Evolutionary conservation across 2,113 vertebrate species (phyloP), one percentile per base, ranked within the genome.

Genomic region (Caranx melampygus): DNA sequence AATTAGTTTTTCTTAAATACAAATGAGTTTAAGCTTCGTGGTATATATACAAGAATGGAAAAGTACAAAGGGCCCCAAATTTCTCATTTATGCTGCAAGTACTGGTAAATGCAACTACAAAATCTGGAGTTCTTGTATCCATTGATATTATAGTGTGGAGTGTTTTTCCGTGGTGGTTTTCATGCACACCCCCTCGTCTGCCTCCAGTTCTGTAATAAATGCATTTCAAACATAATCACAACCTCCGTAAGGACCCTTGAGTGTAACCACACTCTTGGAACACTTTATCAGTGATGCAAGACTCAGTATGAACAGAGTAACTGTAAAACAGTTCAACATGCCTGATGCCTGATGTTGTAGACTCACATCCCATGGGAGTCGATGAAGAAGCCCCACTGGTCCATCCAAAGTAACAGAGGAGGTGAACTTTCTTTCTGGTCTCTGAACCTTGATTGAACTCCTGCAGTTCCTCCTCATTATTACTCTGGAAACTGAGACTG

Each of bases 81-180:
- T 16, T 40, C 8, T 9, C 31, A 6, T 15, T 70, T 26, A 34
- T 70, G 35, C 12, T 72, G 14, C 12, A 71, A 51, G 15, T 40
- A 71, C 72, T 74, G 49, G 67, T 21, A 52, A 72, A 71, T 40
- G 21, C 34, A 58, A 20, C 51, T 18, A 62, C 11, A 70, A 37
- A 73, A 33, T 42, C 54, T 21, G 26, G 52, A 62, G 55, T 3
- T 57, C 18, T 57, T 65, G 11, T 65, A 47, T 80, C 55, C 18
- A 74, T 62, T 59, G 49, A 54, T 84, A 78, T 62, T 8, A 35
- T 34, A 73, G 18, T 26, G 21, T 75, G 75, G 42, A 31, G 21
- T 65, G 33, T 72, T 83, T 78, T 73, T 68, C 34, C 68, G 42
- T 47, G 62, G 60, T 16, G 9, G 67, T 81, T 70, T 75, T 75